Evolutionary conservation across 2,888 invertebrate species (phyloP), one percentile per base, ranked within the genome.

Genomic region (Drosophila anomalipes): DNA sequence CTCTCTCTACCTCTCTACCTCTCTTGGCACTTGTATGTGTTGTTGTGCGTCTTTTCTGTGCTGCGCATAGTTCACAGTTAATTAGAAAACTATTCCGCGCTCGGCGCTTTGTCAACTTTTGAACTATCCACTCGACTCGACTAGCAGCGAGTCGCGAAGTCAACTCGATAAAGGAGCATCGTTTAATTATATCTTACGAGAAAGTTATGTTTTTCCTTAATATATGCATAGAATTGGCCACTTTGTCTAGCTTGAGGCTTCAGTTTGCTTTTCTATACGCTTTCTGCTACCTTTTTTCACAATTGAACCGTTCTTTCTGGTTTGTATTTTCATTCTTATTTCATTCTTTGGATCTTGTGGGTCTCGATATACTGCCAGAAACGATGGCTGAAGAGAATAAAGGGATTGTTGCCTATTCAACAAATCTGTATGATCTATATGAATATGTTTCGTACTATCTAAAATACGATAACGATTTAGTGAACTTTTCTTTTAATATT

Each of bases 31-130:
- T 22, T 26, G 14, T 26, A 9, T 41, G 14, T 54, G 33, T 39
- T 47, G 60, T 61, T 53, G 67, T 62, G 56, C 74, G 71, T 51
- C 73, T 73, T 66, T 69, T 69, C 86, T 49, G 60, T 37, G 77
- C 77, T 52, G 61, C 74, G 82, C 88, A 83, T 87, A 82, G 86
- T 82, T 87, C 71, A 74, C 80, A 89, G 90, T 86, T 87, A 87
- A 86, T 86, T 86, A 89, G 90, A 86, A 86, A 86, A 87, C 88
- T 84, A 89, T 86, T 86, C 77, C 73, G 70, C 61, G 86, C 68
- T 74, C 83, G 65, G 71, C 78, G 65, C 71, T 81, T 74, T 70
- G 63, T 64, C 70, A 85, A 85, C 89, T 85, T 86, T 84, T 84
- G 84, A 89, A 80, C 83, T 84, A 68, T 71, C 60, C 73, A 49